A percentile compares a stretch with the other conserved stretches of the same genome.
phyloP scores from a whole-genome alignment of 2,113 vertebrate species.

The Ciconia stormi region DNA sequence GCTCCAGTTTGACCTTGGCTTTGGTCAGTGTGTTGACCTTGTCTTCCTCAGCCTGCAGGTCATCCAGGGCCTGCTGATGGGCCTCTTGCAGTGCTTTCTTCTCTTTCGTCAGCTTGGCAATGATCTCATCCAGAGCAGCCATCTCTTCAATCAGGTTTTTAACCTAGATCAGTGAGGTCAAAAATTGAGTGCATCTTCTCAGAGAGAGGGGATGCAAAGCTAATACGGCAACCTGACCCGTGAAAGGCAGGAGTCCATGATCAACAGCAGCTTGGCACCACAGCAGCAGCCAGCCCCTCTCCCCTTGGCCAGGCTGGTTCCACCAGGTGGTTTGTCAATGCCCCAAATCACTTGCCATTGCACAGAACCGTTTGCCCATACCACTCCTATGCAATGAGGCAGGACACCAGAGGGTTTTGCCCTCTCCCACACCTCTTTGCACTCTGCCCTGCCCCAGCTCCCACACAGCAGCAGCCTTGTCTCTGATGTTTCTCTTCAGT shows the following conservation, averaged over 20 bases:
- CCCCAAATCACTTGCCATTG: background rate
- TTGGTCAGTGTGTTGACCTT: conserved; percentile 90
- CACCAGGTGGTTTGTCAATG: background rate
- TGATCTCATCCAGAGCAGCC: conserved; percentile 86
- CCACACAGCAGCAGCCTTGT: background rate
- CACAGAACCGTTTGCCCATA: background rate
- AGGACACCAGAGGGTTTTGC: background rate
- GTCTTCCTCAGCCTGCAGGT: conserved; percentile 92
- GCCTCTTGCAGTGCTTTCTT: conserved; percentile 92
- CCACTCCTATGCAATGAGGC: background rate
- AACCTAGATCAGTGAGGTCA: conserved; percentile 72
- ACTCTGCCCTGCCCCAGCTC: background rate
- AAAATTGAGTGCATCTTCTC: background rate
- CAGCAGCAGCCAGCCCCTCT: background rate
- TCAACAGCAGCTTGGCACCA: background rate
- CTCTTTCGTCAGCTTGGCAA: conserved; percentile 88
- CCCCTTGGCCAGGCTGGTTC: background rate
- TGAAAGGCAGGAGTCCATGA: background rate
- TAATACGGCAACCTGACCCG: background rate
- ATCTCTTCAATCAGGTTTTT: conserved; percentile 95
- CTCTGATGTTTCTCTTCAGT: background rate
- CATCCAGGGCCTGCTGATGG: conserved; percentile 90
- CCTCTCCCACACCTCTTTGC: background rate
- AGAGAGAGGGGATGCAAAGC: background rate
- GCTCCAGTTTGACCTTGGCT: conserved; percentile 90